Evolutionary conservation across 2,888 invertebrate species (phyloP).

Genomic region (Marasmarcha lunaedactyla): DNA sequence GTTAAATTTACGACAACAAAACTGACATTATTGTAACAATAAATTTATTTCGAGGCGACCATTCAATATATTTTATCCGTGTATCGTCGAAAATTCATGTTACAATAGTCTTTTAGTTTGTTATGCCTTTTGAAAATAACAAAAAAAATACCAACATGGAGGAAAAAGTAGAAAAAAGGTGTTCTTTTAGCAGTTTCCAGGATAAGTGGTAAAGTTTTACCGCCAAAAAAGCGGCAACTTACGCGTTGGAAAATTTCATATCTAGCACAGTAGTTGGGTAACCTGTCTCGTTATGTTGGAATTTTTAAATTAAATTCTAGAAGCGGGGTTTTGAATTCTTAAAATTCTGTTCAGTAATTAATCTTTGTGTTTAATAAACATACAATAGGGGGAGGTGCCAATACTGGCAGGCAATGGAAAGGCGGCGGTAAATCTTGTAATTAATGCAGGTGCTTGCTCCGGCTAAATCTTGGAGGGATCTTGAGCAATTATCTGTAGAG

Average conservation of each 20-base stretch:
- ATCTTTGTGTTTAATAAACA: conserved; percentile 59
- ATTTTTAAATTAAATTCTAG: conserved; percentile 69
- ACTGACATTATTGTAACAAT: too few relatives aligned
- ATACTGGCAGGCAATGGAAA: conserved; percentile 21
- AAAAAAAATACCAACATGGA: too few relatives aligned
- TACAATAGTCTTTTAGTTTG: too few relatives aligned
- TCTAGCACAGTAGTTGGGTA: conserved; percentile 63
- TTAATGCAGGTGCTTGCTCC: conserved; percentile 58
- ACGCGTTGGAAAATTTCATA: conserved; percentile 59
- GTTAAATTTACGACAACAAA: too few relatives aligned
- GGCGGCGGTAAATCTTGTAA: conserved; percentile 60
- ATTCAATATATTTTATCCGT: too few relatives aligned
- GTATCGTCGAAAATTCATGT: too few relatives aligned
- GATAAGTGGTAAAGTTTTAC: conserved; percentile 50
- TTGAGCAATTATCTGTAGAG: conserved; percentile 46
- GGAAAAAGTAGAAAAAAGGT: too few relatives aligned
- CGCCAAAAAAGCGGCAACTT: conserved; percentile 29
- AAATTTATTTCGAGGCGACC: too few relatives aligned
- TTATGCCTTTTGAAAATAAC: too few relatives aligned
- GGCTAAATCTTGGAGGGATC: conserved; percentile 32
- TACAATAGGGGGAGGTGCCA: too few relatives aligned
- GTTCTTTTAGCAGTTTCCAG: conserved; percentile 25
- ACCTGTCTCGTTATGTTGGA: conserved; percentile 68
- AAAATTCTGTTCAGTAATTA: conserved; percentile 59
- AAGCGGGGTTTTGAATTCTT: conserved; percentile 59